Conservation (phyloP, 2,888 invertebrate genomes). For the Lymantria monacha region DNA sequence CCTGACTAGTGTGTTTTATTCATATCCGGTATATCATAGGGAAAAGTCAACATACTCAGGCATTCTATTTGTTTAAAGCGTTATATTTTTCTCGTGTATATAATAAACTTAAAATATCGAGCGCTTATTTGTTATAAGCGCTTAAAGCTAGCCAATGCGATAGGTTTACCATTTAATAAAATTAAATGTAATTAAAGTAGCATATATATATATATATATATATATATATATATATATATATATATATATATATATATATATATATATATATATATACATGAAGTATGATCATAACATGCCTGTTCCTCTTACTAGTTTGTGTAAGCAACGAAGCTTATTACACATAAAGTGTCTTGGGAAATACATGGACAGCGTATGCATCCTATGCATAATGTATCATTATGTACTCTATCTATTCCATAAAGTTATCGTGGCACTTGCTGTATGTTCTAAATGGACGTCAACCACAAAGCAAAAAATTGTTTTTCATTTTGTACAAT, state of each 20-base stretch:
- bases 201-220: no score
- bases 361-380: constrained; percentile 15
- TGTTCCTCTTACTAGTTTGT: no score
- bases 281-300: no score
- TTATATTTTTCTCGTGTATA: no score
- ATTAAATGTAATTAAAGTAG: no score
- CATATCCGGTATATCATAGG: constrained; percentile 40
- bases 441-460: constrained; percentile 1
- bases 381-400: constrained; percentile 13
- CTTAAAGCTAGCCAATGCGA: no score
- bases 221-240: no score
- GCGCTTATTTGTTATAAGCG: no score
- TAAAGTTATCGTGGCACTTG: not conserved
- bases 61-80: constrained; percentile 13
- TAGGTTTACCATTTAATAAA: no score
- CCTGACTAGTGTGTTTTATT: constrained; percentile 40
- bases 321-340: not conserved
- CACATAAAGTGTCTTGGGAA: constrained; percentile 13
- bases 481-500: not conserved
- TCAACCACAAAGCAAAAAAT: not conserved
- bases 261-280: no score
- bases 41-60: constrained; percentile 16
- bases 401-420: not conserved
- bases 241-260: no score
- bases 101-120: no score